Evolutionary conservation across 2,113 vertebrate genomes (phyloP).

Genomic region (Synodontis membranacea): DNA sequence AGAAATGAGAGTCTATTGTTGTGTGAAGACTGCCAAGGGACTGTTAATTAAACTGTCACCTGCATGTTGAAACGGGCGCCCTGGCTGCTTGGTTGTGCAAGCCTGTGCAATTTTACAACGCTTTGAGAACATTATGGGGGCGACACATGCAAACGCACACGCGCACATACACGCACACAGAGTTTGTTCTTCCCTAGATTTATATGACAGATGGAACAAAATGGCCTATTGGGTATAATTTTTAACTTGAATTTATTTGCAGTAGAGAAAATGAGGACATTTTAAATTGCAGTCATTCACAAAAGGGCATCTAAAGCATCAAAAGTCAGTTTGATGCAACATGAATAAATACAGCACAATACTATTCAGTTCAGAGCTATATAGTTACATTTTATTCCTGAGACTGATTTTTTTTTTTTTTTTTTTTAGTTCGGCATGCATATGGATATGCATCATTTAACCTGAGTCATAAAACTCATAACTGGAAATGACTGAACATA

Average conservation of each 20-base stretch:
- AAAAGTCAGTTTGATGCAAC: neutral
- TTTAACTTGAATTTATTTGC: slow-evolving; percentile 8
- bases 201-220: slow-evolving; percentile 15
- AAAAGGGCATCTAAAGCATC: neutral
- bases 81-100: slow-evolving; percentile 72
- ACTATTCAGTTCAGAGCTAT: neutral
- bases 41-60: slow-evolving; percentile 81
- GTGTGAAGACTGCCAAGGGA: slow-evolving; percentile 69
- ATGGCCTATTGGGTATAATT: neutral
- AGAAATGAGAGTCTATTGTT: slow-evolving; percentile 76
- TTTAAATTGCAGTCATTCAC: neutral
- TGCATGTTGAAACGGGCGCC: slow-evolving; percentile 74
- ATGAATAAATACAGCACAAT: slow-evolving; percentile 3
- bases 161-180: neutral
- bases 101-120: slow-evolving; percentile 71
- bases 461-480: slow-evolving; percentile 1
- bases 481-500: slow-evolving; percentile 12
- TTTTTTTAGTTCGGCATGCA: neutral
- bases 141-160: neutral
- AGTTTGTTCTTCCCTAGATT: slow-evolving; percentile 36
- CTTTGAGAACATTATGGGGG: slow-evolving; percentile 61
- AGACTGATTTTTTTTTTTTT: neutral
- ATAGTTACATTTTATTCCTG: slow-evolving; percentile 2
- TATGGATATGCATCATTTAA: slow-evolving; percentile 20
- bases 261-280: neutral